Percentiles rank a stretch among this genome's conserved stretches.
Evolutionary conservation across 2,888 invertebrate genomes (phyloP).

Genomic region (Agrilus mali): DNA sequence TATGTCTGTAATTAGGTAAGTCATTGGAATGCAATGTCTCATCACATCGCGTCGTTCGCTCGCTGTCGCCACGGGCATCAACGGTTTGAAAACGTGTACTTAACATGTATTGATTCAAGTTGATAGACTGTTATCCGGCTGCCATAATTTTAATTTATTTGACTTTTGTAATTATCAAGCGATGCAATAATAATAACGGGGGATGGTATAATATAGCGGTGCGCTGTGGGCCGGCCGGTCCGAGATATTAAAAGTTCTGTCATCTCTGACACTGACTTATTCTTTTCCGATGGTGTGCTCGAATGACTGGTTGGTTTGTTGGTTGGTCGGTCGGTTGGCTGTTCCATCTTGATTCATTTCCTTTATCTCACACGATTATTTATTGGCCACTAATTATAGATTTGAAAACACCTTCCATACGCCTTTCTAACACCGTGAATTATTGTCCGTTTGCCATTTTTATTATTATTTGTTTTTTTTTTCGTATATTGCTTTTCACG

Average conservation of each 20-base stretch:
- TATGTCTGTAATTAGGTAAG: too few species aligned
- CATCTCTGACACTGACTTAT: constrained; percentile 22
- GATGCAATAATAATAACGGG: constrained; percentile 18
- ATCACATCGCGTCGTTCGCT: too few species aligned
- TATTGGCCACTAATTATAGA: constrained; percentile 25
- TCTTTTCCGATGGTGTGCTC: constrained; percentile 18
- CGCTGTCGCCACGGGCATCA: too few species aligned
- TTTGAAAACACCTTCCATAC: constrained; percentile 22
- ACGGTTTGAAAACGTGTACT: too few species aligned
- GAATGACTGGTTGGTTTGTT: constrained; percentile 17
- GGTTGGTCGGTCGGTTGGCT: constrained; percentile 15
- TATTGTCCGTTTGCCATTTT: constrained; percentile 8
- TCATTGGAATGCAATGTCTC: too few species aligned
- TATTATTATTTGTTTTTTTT: too few species aligned
- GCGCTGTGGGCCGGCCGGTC: constrained; percentile 19
- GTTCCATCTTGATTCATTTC: constrained; percentile 20
- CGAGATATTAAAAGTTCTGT: constrained; percentile 21
- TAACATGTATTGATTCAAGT: constrained; percentile 10
- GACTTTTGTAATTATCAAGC: constrained; percentile 21
- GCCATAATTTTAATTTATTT: constrained; percentile 19
- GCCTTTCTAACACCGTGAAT: constrained; percentile 16
- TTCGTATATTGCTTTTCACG: too few species aligned
- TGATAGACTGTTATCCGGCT: constrained; percentile 15
- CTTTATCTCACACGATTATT: constrained; percentile 24
- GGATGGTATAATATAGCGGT: constrained; percentile 12